Conservation (phyloP, 2,797 vertebrate genomes). For the Alcedo quadribrachys region DNA sequence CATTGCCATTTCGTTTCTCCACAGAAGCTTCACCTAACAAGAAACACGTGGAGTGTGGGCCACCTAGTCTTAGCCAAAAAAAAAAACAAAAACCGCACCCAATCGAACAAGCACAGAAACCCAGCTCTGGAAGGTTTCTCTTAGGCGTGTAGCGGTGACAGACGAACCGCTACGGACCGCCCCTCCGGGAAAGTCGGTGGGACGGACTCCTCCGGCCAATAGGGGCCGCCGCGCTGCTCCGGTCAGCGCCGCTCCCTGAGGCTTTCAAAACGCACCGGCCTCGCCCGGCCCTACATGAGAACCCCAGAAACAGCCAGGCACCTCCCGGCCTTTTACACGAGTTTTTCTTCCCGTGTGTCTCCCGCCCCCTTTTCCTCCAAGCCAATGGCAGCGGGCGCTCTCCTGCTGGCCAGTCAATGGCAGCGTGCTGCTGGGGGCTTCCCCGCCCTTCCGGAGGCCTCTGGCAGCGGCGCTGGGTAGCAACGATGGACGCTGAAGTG, state of each 20-base stretch:
- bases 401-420: neutral
- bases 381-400: neutral
- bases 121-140: rapidly evolving
- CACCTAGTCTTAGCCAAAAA: neutral
- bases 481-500: neutral
- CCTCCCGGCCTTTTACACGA: rapidly evolving
- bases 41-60: rapidly evolving
- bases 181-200: too few relatives aligned
- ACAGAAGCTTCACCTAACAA: neutral
- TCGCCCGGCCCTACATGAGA: neutral
- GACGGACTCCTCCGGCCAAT: too few relatives aligned
- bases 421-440: neutral
- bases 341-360: neutral
- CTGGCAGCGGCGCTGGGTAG: neutral
- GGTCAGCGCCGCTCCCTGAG: too few relatives aligned
- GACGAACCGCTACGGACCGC: too few relatives aligned
- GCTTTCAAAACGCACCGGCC: too few relatives aligned
- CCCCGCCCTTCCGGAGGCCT: neutral
- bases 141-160: too few relatives aligned
- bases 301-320: neutral
- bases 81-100: too few relatives aligned
- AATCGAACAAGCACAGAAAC: too few relatives aligned
- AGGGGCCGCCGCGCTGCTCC: too few relatives aligned
- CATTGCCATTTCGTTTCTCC: neutral
- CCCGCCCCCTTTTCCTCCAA: neutral